Percentiles rank a stretch among this genome's conserved stretches.
Evolutionary conservation across 2,888 invertebrate genomes (phyloP).

Genomic region (Drosophila neotestacea): DNA sequence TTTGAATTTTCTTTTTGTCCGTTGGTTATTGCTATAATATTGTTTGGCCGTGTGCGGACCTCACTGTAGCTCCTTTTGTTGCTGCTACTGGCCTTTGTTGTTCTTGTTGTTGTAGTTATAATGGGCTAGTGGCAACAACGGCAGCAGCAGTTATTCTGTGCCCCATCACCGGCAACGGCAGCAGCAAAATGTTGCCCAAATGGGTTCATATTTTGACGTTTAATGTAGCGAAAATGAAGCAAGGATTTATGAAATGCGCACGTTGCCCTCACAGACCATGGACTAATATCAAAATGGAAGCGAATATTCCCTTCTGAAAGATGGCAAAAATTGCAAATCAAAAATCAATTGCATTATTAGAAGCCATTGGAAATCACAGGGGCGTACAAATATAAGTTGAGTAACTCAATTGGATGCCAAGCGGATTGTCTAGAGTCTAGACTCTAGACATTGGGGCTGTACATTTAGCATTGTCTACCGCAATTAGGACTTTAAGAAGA

Average conservation of each 20-base stretch:
- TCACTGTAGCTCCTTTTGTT: slow-evolving; percentile 42
- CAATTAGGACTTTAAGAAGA: slow-evolving; percentile 27
- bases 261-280: slow-evolving; percentile 62
- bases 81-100: slow-evolving; percentile 23
- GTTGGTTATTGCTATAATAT: slow-evolving; percentile 70
- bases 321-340: slow-evolving; percentile 66
- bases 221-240: slow-evolving; percentile 85
- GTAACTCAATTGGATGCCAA: slow-evolving; percentile 45
- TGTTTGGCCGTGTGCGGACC: slow-evolving; percentile 60
- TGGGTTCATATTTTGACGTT: slow-evolving; percentile 85
- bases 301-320: slow-evolving; percentile 10
- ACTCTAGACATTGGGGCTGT: slow-evolving; percentile 19
- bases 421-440: slow-evolving; percentile 49
- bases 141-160: slow-evolving; percentile 32
- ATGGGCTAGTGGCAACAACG: slow-evolving; percentile 51
- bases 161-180: slow-evolving; percentile 25
- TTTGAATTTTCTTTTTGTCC: slow-evolving; percentile 64
- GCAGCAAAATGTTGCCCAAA: slow-evolving; percentile 79
- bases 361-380: slow-evolving; percentile 54
- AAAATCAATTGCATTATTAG: slow-evolving; percentile 80
- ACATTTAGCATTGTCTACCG: slow-evolving; percentile 31
- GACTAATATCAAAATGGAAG: slow-evolving; percentile 41
- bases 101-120: slow-evolving; percentile 46
- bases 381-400: slow-evolving; percentile 44
- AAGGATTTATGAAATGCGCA: slow-evolving; percentile 80